Evolutionary conservation across 2,113 vertebrate genomes (phyloP), one percentile per base, ranked within the genome.

Genomic region (Brachyhypopomus gauderio): DNA sequence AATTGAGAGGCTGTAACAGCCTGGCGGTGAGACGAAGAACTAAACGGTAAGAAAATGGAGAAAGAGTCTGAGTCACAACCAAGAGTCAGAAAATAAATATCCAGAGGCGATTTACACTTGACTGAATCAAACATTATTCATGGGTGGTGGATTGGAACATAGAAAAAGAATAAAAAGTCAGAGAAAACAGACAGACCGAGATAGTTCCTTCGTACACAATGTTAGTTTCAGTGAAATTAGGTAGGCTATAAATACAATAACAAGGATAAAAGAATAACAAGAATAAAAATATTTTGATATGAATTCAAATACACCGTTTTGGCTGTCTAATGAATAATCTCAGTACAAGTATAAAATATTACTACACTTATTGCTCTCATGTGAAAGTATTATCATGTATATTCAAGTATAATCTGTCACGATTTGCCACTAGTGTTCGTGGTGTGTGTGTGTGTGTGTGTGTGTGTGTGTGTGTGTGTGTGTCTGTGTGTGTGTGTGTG

Each of bases 1-100:
- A 48, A 22, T 52, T 20, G n/a, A 70, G 12, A 25, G 3, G 36
- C 1, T 16, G 70, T 45, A 48, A 72, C 58, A 34, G 19, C 59
- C 20, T 19, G 36, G 59, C 36, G 34, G 16, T 25, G 30, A 41
- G 7, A 30, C 36, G 52, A 59, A 59, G 22, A 45, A 58, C 23
- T 72, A 80, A 80, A 72, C 72, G 34, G 59, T 6, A 9, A 19
- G 45, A 69, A 70, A 38, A 8, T 78, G 76, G 34, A 38, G 30
- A 58, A 56, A 22, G 66, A 70, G 41, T 11, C n/a, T 23, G 60
- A 25, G 25, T 20, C 34, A n/a, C 38, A 41, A 70, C 36, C 34
- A 41, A n/a, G 20, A 41, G 23, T 11, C 34, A 11, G 34, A 67
- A 36, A 67, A 52, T 52, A 52, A 52, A 52, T 52, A 52, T 12